phyloP scores from a whole-genome alignment of 1,140 invertebrate species.

The Drosophila guanche region DNA sequence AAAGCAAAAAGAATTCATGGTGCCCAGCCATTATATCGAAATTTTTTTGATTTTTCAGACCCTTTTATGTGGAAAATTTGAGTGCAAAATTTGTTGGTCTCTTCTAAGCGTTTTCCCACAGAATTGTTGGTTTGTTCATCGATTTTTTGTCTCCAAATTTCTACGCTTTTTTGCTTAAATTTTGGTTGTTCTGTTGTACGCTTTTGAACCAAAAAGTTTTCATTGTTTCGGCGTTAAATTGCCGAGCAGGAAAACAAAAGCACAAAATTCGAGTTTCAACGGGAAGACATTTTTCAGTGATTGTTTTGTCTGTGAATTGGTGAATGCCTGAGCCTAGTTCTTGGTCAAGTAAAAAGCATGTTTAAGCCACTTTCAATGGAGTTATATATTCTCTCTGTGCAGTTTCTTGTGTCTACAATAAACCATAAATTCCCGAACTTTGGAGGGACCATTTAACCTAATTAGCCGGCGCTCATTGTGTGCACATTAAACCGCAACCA shows the following conservation, averaged over 20 bases:
- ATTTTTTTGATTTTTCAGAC: constrained; percentile 35
- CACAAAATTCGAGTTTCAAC: constrained; percentile 22
- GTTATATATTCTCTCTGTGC: not conserved
- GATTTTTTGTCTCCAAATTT: not conserved
- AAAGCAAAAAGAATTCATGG: constrained; percentile 48
- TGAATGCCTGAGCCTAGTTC: constrained; percentile 5
- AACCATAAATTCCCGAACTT: not conserved
- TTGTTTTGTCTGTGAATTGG: constrained; percentile 25
- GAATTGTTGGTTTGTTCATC: no score
- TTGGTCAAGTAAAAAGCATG: not conserved
- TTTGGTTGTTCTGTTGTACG: constrained; percentile 18
- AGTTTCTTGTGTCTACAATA: not conserved
- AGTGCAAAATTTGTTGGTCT: constrained; percentile 29
- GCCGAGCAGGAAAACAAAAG: constrained; percentile 31
- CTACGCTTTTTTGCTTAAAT: constrained; percentile 40
- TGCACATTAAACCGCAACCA: constrained; percentile 16
- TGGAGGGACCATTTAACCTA: constrained; percentile 25
- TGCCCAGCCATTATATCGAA: constrained; percentile 14
- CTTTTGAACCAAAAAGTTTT: constrained; percentile 16
- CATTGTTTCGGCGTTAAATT: constrained; percentile 51
- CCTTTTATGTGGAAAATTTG: constrained; percentile 64
- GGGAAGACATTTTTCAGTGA: constrained; percentile 17
- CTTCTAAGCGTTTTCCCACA: not conserved
- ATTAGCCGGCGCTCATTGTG: constrained; percentile 33
- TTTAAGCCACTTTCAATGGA: constrained; percentile 12